Evolutionary conservation across 2,888 invertebrate species (phyloP), one percentile per base, ranked within the genome.

Genomic region (Gasteruption jaculator): DNA sequence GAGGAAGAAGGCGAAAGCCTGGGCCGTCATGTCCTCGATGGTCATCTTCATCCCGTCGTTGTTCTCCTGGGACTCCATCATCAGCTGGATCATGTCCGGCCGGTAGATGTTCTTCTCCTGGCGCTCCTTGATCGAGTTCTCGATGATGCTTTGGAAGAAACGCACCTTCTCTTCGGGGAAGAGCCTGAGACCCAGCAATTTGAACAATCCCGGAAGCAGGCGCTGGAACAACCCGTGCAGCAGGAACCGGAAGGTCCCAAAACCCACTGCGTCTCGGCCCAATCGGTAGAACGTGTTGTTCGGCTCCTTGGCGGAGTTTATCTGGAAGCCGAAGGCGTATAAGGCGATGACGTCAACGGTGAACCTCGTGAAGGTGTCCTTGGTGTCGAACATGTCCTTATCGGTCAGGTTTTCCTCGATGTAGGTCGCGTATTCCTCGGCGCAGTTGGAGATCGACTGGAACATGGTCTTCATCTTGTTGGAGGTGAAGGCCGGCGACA

Each of bases 401-500:
- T 38, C 30, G 2, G 43, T 35, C 3, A 45, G 20, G 4, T 43
- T 31, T 8, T 53, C 38, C 8, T 37, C 30, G 7, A 63, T 46
- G 42, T 58, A 52, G 7, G 57, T 42, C 4, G 52, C 49, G 33
- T 66, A 62, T 20, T 57, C 60, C 19, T 45, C 46, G 4, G 63
- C 66, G 24, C 65, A 66, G 14, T 61, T 64, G 0, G 52, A 50
- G 48, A 78, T 76, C 35, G 76, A 64, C 0, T 71, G 68, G 53
- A 76, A 67, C 74, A 78, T 76, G 4, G 61, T 56, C 24, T 72
- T 71, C 76, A 79, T 76, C 57, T 79, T 79, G 38, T 75, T 75
- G 4, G 74, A 67, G 0, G 79, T 79, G 58, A 78, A 79, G 0
- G 76, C 74, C 2, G 78, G 79, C 32, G 75, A 76, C 4, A 79